Percentiles rank a stretch among this genome's conserved stretches.
These are phyloP conservation scores for Oreotrochilus melanogaster DNA, from an alignment of 2,113 vertebrate genomes.

Conservation along the genomic window DNA sequence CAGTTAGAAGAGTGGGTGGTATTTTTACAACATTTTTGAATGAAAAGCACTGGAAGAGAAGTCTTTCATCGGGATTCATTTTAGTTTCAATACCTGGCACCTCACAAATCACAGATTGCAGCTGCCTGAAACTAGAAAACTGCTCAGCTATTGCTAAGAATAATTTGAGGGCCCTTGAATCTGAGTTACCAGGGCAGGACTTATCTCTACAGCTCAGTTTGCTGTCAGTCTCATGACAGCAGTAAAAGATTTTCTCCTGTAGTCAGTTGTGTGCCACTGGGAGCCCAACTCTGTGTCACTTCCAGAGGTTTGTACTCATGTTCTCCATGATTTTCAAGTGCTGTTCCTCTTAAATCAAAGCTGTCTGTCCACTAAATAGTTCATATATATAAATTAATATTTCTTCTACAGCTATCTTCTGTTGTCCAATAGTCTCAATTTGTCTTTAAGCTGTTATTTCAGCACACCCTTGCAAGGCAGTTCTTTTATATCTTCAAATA, in stretches of 20 bases:
- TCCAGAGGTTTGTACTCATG: background rate
- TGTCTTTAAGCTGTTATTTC: background rate
- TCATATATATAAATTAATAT: background rate
- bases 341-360: background rate
- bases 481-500: background rate
- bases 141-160: background rate
- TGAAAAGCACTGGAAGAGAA: background rate
- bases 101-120: background rate
- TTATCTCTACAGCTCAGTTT: slow-evolving; percentile 1
- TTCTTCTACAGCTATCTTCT: background rate
- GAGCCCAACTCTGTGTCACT: fast-evolving
- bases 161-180: background rate
- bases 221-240: slow-evolving; percentile 1
- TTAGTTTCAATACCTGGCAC: background rate
- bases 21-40: background rate
- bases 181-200: slow-evolving; percentile 20
- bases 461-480: background rate
- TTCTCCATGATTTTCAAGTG: background rate
- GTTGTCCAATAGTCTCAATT: background rate
- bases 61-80: background rate
- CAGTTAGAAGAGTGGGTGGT: background rate
- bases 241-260: background rate
- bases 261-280: background rate
- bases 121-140: background rate
- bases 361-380: background rate